phyloP scores from a whole-genome alignment of 1,140 invertebrate genomes.

The Zophobas morio region DNA sequence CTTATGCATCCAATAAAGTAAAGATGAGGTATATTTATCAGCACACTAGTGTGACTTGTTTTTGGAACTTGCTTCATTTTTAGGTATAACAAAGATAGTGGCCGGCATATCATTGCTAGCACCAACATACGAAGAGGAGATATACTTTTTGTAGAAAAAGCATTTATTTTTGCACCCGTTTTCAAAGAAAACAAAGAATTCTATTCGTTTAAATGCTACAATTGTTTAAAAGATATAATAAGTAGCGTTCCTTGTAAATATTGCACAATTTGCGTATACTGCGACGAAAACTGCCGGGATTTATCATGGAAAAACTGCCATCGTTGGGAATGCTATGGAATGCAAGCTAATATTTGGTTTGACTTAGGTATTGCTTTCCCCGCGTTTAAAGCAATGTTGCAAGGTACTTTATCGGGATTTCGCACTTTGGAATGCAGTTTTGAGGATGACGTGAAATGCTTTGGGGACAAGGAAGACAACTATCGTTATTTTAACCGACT shows the following conservation, averaged over 20 bases:
- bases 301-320: constrained; percentile 77
- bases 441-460: constrained; percentile 67
- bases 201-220: constrained; percentile 61
- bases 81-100: constrained; percentile 67
- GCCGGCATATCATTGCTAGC: constrained; percentile 71
- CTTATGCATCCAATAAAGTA: constrained; percentile 61
- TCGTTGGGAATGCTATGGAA: constrained; percentile 81
- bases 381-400: constrained; percentile 77
- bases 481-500: constrained; percentile 69
- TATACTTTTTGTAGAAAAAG: constrained; percentile 79
- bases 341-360: constrained; percentile 74
- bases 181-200: constrained; percentile 62
- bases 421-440: constrained; percentile 65
- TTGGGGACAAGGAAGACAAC: constrained; percentile 66
- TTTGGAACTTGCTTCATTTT: constrained; percentile 22
- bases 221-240: constrained; percentile 61
- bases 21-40: constrained; percentile 58
- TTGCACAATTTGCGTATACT: constrained; percentile 79
- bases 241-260: constrained; percentile 69
- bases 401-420: constrained; percentile 66
- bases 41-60: neutral
- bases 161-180: constrained; percentile 75
- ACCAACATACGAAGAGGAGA: constrained; percentile 74
- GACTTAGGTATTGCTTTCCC: constrained; percentile 85
- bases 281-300: constrained; percentile 74